Conservation (phyloP, 1,140 invertebrate species). For the Ostrea denselamellosa region DNA sequence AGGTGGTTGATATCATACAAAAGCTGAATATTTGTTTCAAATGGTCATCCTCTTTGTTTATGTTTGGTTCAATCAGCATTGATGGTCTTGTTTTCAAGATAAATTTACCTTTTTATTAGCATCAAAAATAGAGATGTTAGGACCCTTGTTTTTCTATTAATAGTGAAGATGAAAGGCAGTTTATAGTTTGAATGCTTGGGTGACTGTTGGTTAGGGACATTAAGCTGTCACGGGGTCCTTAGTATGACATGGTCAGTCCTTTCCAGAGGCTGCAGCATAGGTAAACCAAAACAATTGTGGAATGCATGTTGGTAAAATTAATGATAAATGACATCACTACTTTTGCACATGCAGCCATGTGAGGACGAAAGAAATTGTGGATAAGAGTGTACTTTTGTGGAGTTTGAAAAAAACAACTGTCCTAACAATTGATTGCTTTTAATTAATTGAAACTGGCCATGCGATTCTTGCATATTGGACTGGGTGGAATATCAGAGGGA, state of each 20-base stretch:
- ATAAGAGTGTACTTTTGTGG: neutral
- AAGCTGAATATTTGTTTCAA: neutral
- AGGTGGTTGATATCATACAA: neutral
- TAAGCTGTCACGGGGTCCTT: neutral
- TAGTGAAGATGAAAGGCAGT: neutral
- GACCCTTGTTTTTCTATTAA: neutral
- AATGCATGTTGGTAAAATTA: neutral
- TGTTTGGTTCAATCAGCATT: neutral
- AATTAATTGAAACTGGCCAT: neutral
- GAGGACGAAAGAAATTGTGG: neutral
- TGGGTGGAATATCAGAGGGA: neutral
- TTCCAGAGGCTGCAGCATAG: neutral
- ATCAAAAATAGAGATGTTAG: neutral
- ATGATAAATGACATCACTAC: neutral
- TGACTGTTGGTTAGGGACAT: neutral
- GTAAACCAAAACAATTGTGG: neutral
- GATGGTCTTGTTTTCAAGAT: neutral
- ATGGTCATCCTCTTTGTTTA: neutral
- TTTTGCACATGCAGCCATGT: neutral
- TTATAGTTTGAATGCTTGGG: neutral
- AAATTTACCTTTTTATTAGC: neutral
- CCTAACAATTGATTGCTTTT: too few species aligned
- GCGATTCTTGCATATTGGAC: slow-evolving; percentile 14
- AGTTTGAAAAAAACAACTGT: too few species aligned
- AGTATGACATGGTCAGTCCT: neutral